Evolutionary conservation across 2,888 invertebrate genomes (phyloP), one percentile per base, ranked within the genome.

Genomic region (Zhuqinia jingwanae): DNA sequence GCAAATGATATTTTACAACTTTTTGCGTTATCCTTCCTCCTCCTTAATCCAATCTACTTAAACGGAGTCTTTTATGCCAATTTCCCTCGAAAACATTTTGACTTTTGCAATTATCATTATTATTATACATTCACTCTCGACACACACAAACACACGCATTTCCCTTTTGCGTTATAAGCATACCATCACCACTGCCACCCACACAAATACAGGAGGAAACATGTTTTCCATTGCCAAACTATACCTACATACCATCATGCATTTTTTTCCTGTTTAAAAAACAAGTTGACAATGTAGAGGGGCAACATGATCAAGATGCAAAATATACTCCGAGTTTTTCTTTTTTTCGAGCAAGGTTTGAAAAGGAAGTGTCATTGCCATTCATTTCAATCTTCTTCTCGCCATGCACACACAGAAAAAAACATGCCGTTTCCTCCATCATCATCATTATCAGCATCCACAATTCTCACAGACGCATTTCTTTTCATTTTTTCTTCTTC

Each of bases 291-390:
- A 60, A 42, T 36, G 36, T 5, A 50, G 2, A 50, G n/a, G 65
- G 42, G 20, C 65, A 65, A 10, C 6, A 2, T 20, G 65, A 36
- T 65, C 36, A 42, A 65, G 13, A 42, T 65, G n/a, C 2, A 76
- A 50, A 30, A 30, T 58, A 0, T 58, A 1, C 20, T n/a, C n/a
- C n/a, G n/a, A n/a, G n/a, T n/a, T 50, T 50, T 15, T 50, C 50
- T 36, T 36, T 36, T 8, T 8, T 36, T 36, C 36, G 8, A n/a
- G n/a, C n/a, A n/a, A n/a, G n/a, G n/a, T n/a, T n/a, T n/a, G 53
- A 1, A 15, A n/a, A 20, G 73, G 73, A 80, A 81, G 47, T 75
- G 82, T 83, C 82, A 75, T 75, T 83, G 58, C 75, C 76, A 83
- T 83, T 65, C 65, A 83, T 53, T 63, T 27, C 76, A 76, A 83